Conservation (phyloP, 2,113 vertebrate species). For the Litocranius walleri region DNA sequence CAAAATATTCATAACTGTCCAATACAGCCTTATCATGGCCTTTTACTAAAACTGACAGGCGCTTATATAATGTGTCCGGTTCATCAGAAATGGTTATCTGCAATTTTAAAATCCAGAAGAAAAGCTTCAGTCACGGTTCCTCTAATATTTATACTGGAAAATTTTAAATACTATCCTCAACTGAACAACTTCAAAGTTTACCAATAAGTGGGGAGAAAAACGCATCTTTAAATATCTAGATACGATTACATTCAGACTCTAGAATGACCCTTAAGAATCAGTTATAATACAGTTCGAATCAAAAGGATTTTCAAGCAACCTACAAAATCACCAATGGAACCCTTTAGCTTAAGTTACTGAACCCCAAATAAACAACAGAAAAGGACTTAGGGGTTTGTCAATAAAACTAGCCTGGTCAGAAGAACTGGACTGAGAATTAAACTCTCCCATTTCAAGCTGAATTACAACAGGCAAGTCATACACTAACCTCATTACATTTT, state of each 20-base stretch:
- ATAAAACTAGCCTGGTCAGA: background rate
- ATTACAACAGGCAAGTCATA: background rate
- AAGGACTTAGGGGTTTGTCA: background rate
- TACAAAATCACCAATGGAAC: background rate
- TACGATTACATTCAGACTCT: background rate
- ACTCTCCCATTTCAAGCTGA: background rate
- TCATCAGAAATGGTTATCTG: slow-evolving; percentile 91
- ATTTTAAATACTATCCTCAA: background rate
- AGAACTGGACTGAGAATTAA: background rate
- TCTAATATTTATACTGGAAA: background rate
- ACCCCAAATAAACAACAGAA: background rate
- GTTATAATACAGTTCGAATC: background rate
- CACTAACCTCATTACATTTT: background rate
- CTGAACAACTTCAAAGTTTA: background rate
- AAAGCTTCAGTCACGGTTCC: slow-evolving; percentile 31
- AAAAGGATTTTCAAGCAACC: background rate
- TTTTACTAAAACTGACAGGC: slow-evolving; percentile 90
- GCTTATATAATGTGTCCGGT: slow-evolving; percentile 90
- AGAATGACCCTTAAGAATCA: background rate
- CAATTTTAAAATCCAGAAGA: slow-evolving; percentile 56
- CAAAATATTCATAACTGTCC: slow-evolving; percentile 96
- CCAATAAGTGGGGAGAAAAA: background rate
- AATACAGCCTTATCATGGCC: slow-evolving; percentile 91
- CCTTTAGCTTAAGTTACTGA: background rate
- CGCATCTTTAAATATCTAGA: background rate